These are phyloP conservation scores for Bubo bubo DNA, from an alignment of 2,113 vertebrate species.

Conservation along the genomic window DNA sequence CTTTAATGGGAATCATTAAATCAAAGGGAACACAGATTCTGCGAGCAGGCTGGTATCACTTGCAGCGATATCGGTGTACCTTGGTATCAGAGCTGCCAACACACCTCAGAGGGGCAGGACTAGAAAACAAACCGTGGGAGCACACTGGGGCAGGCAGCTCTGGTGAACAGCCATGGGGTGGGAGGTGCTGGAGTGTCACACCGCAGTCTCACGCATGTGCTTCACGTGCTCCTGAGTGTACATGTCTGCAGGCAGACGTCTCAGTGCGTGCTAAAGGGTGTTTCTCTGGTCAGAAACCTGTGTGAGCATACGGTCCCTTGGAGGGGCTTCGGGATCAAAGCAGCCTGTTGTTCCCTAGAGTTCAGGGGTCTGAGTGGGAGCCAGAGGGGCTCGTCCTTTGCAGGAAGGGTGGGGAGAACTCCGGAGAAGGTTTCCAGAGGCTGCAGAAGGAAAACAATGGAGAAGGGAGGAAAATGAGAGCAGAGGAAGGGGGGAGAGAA, in stretches of 20 bases:
- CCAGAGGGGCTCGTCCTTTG: constrained; percentile 86
- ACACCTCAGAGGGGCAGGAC: background rate
- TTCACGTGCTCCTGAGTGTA: background rate
- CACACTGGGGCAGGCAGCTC: background rate
- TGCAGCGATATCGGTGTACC: background rate
- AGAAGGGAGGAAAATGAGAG: background rate
- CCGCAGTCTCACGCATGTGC: constrained; percentile 25
- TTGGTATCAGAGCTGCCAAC: background rate
- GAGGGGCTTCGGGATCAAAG: background rate
- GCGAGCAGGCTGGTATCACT: background rate
- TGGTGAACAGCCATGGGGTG: background rate
- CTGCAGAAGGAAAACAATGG: constrained; percentile 67
- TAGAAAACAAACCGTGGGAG: background rate
- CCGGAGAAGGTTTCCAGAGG: constrained; percentile 69
- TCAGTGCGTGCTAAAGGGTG: background rate
- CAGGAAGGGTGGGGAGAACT: constrained; percentile 66
- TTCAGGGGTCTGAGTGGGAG: constrained; percentile 90
- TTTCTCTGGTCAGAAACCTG: constrained; percentile 11
- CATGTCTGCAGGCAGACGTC: background rate
- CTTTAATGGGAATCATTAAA: constrained; percentile 50
- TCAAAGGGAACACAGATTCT: constrained; percentile 32
- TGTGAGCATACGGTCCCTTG: background rate
- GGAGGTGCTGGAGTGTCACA: constrained; percentile 50
- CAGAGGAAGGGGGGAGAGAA: background rate
- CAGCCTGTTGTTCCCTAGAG: constrained; percentile 79